Conservation (phyloP, 92 coral and sea anemone species). For the Paramuricea clavata region DNA sequence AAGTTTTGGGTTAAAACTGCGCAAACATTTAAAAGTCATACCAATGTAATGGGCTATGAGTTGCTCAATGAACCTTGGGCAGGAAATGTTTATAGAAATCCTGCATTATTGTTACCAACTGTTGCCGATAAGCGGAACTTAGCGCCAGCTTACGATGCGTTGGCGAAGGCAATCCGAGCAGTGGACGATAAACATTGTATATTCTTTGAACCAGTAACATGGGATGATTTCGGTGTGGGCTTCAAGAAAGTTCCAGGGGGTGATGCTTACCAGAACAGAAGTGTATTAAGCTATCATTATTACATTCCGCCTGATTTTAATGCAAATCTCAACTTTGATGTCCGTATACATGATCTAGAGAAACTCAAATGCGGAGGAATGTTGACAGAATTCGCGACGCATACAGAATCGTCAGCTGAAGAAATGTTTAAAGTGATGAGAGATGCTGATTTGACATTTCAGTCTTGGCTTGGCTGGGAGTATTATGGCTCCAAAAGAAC, state of each 20-base stretch:
- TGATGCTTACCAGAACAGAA: constrained; percentile 79
- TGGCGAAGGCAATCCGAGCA: constrained; percentile 84
- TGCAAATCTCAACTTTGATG: constrained; percentile 75
- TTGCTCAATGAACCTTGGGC: constrained; percentile 98
- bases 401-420: constrained; percentile 37
- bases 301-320: constrained; percentile 77
- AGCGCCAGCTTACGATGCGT: constrained; percentile 91
- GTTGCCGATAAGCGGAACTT: constrained; percentile 83
- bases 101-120: constrained; percentile 80
- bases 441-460: constrained; percentile 80
- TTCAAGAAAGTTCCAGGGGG: constrained; percentile 94
- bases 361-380: constrained; percentile 89
- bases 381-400: constrained; percentile 84
- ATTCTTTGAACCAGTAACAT: constrained; percentile 93
- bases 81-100: constrained; percentile 88
- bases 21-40: constrained; percentile 74
- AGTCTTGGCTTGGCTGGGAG: constrained; percentile 98
- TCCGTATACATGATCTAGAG: constrained; percentile 72
- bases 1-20: constrained; percentile 93
- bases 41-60: constrained; percentile 92
- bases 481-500: constrained; percentile 74
- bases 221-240: constrained; percentile 97
- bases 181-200: constrained; percentile 86
- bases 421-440: constrained; percentile 78
- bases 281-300: constrained; percentile 92